A percentile compares a stretch with the other conserved stretches of the same genome.
Evolutionary conservation across 2,888 invertebrate species (phyloP).

Genomic region (Hoplodrina ambigua): DNA sequence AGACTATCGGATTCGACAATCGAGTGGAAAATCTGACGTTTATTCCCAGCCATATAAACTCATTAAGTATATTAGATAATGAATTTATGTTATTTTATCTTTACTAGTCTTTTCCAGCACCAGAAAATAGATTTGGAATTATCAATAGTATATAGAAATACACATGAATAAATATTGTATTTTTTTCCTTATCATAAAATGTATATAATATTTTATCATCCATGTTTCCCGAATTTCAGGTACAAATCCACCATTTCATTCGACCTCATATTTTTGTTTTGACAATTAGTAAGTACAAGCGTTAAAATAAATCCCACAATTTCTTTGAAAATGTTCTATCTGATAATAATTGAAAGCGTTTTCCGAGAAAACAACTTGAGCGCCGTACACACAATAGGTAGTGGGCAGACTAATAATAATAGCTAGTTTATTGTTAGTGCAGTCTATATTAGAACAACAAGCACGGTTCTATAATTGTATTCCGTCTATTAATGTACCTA

Average conservation of each 20-base stretch:
- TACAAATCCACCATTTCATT: not conserved
- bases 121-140: too few relatives aligned
- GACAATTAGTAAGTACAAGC: not conserved
- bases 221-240: not conserved
- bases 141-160: too few relatives aligned
- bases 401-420: not conserved
- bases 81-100: too few relatives aligned
- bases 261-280: not conserved
- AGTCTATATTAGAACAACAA: not conserved
- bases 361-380: not conserved
- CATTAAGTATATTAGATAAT: too few relatives aligned
- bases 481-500: constrained; percentile 25
- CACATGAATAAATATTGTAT: too few relatives aligned
- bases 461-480: constrained; percentile 3
- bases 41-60: too few relatives aligned
- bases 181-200: too few relatives aligned
- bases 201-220: not conserved
- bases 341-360: not conserved
- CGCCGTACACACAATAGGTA: not conserved
- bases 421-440: not conserved
- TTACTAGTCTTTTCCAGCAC: too few relatives aligned
- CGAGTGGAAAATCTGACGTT: too few relatives aligned
- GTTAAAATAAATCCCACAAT: not conserved
- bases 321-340: not conserved
- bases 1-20: too few relatives aligned